Evolutionary conservation across 2,888 invertebrate genomes (phyloP).

Genomic region (Ligdia adustata): DNA sequence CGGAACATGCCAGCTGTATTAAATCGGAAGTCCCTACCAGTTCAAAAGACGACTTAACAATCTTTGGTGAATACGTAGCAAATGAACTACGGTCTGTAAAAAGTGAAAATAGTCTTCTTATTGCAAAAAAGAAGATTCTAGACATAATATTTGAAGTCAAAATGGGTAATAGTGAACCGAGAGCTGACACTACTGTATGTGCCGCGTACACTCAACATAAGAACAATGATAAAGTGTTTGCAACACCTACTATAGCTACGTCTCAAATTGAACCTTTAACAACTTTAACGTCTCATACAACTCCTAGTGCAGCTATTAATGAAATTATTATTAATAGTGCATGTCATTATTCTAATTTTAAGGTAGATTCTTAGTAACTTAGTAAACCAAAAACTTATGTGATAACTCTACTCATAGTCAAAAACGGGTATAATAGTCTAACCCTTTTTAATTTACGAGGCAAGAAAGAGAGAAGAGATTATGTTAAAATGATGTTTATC

Average conservation of each 20-base stretch:
- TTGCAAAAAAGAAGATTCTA: slow-evolving; percentile 85
- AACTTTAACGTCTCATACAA: slow-evolving; percentile 53
- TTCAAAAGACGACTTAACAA: slow-evolving; percentile 80
- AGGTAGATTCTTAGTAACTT: slow-evolving; percentile 74
- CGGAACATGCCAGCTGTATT: slow-evolving; percentile 47
- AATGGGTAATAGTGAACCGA: slow-evolving; percentile 78
- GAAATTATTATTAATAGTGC: slow-evolving; percentile 73
- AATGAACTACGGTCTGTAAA: slow-evolving; percentile 83
- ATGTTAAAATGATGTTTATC: too few species aligned
- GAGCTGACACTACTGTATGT: slow-evolving; percentile 54
- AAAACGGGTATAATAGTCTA: too few species aligned
- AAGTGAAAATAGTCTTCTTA: slow-evolving; percentile 80
- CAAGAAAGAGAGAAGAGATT: too few species aligned
- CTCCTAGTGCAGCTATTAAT: slow-evolving; percentile 65
- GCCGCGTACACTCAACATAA: slow-evolving; percentile 54
- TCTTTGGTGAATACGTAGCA: slow-evolving; percentile 85
- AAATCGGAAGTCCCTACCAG: slow-evolving; percentile 54
- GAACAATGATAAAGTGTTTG: slow-evolving; percentile 62
- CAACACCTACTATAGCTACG: slow-evolving; percentile 58
- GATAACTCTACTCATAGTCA: too few species aligned
- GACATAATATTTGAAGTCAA: slow-evolving; percentile 85
- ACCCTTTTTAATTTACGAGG: too few species aligned
- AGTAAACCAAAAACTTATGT: too few species aligned
- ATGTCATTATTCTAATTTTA: slow-evolving; percentile 74
- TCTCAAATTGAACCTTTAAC: slow-evolving; percentile 65